These are phyloP conservation scores for Nesoenas mayeri DNA, from an alignment of 2,113 vertebrate species.

Conservation along the genomic window DNA sequence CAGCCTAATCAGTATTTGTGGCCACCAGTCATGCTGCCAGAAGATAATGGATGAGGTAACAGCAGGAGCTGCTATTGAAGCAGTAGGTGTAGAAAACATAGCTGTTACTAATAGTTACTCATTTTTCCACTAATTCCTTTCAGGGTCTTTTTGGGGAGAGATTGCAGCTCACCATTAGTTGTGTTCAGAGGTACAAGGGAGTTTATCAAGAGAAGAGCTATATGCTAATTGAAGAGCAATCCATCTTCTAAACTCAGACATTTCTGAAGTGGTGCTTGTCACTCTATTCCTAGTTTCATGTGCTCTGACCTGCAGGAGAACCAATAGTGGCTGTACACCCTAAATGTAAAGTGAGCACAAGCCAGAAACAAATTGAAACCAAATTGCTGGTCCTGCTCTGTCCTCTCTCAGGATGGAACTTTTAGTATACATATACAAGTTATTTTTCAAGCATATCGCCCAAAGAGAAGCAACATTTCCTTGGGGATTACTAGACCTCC, in stretches of 20 bases:
- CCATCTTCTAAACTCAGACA: background rate
- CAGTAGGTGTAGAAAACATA: background rate
- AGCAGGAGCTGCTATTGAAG: background rate
- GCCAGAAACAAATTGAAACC: background rate
- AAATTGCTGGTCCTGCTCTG: background rate
- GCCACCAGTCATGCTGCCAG: background rate
- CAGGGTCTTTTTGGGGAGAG: background rate
- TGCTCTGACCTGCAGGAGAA: background rate
- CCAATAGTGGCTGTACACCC: accelerated
- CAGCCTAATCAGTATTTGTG: accelerated
- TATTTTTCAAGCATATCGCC: background rate
- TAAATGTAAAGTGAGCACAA: background rate
- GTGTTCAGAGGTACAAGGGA: background rate
- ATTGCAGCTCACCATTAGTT: background rate
- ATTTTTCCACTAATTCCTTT: background rate
- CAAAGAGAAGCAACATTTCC: background rate
- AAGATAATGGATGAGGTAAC: background rate
- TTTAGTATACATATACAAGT: background rate
- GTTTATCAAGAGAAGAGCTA: background rate
- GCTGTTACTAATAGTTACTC: background rate
- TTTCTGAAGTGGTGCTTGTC: background rate
- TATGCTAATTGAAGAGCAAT: background rate
- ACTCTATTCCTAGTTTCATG: background rate
- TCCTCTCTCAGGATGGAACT: background rate
- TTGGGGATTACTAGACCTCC: background rate